phyloP scores from a whole-genome alignment of 1,140 invertebrate genomes.

The Microvelia longipes region DNA sequence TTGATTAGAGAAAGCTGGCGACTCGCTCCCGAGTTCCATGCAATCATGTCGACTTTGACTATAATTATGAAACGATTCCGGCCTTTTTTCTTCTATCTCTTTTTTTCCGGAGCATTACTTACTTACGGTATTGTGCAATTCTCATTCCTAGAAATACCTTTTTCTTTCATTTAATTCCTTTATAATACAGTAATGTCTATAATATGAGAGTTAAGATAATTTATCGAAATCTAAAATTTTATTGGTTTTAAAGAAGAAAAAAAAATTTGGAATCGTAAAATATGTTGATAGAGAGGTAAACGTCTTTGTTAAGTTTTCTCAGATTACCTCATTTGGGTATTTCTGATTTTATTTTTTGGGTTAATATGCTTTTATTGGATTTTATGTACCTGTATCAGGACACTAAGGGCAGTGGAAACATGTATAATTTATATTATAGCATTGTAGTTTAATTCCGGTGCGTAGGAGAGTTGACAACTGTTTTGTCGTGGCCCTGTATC shows the following conservation, averaged over 20 bases:
- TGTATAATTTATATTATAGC: too few species aligned
- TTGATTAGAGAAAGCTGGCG: background rate
- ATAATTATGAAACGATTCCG: background rate
- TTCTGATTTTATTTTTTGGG: background rate
- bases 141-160: background rate
- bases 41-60: background rate
- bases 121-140: background rate
- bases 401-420: background rate
- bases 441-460: background rate
- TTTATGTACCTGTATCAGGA: background rate
- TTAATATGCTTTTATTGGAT: background rate
- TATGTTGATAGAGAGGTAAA: too few species aligned
- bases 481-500: background rate
- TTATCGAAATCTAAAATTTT: too few species aligned
- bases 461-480: background rate
- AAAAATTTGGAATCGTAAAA: too few species aligned
- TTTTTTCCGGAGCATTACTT: background rate
- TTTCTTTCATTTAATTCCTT: background rate
- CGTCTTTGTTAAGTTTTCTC: too few species aligned
- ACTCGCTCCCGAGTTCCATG: background rate
- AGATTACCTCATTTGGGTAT: background rate
- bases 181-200: too few species aligned
- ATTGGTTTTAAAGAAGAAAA: too few species aligned
- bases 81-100: background rate
- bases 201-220: too few species aligned